Percentiles rank a stretch among this genome's conserved stretches.
phyloP scores from a whole-genome alignment of 2,113 vertebrate genomes.

The Centrocercus urophasianus region DNA sequence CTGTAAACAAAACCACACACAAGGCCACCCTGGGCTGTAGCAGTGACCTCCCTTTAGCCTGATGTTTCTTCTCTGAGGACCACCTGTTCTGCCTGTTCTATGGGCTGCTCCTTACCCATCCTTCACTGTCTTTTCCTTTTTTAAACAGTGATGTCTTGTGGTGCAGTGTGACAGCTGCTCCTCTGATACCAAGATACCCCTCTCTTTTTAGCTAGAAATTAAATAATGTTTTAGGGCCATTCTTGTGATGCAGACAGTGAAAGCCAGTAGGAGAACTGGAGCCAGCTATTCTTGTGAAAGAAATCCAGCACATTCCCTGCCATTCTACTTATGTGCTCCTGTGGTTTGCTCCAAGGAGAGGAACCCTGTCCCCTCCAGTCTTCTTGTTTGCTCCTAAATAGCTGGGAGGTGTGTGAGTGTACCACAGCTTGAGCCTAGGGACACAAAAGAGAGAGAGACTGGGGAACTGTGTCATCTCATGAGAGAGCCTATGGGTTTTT shows the following conservation, averaged over 20 bases:
- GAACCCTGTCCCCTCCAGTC: background rate
- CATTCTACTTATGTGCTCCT: background rate
- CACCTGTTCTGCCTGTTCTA: background rate
- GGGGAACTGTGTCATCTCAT: rapidly evolving
- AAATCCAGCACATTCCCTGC: rapidly evolving
- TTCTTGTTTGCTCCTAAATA: background rate
- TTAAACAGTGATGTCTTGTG: background rate
- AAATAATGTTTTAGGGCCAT: background rate
- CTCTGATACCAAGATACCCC: background rate
- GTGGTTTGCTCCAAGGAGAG: background rate
- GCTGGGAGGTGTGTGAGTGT: background rate
- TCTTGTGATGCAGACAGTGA: background rate
- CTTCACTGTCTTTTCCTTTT: conserved; percentile 1
- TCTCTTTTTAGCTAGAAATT: background rate
- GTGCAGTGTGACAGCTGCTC: background rate
- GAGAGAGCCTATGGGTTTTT: background rate
- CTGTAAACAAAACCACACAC: background rate
- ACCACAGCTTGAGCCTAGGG: rapidly evolving
- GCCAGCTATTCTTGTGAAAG: background rate
- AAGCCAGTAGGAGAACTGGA: background rate
- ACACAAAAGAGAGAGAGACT: rapidly evolving
- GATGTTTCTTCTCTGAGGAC: background rate
- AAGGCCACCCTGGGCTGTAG: background rate
- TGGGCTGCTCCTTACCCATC: background rate
- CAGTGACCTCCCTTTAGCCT: conserved; percentile 7